Conservation (phyloP, 2,113 vertebrate genomes). For the Pseudopipra pipra region DNA sequence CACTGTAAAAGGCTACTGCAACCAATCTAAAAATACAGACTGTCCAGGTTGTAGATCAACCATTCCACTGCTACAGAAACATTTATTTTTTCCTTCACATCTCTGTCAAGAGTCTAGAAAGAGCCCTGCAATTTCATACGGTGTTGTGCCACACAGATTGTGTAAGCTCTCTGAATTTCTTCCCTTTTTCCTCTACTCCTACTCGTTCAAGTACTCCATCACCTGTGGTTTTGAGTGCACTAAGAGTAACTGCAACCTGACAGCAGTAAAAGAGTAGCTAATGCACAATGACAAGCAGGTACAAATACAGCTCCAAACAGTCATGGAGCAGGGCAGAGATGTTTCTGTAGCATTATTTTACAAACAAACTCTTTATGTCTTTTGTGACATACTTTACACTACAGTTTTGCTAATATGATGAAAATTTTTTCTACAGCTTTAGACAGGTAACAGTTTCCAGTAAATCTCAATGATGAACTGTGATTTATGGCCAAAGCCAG, state of each 20-base stretch:
- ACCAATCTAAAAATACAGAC: neutral
- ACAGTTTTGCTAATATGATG: neutral
- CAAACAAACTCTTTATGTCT: neutral
- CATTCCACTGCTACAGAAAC: neutral
- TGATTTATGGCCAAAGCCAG: neutral
- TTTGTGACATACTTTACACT: neutral
- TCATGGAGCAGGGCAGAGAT: neutral
- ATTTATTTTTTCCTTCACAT: neutral
- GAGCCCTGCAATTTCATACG: neutral
- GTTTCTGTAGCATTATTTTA: neutral
- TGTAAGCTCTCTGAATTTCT: neutral
- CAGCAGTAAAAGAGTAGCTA: neutral
- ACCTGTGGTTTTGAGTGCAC: neutral
- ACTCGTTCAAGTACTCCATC: neutral
- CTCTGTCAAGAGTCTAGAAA: neutral
- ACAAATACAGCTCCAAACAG: neutral
- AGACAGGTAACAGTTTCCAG: neutral
- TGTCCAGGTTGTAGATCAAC: neutral
- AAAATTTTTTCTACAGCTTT: neutral
- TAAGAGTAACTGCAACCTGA: neutral
- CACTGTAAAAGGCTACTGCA: neutral
- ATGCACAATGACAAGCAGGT: neutral
- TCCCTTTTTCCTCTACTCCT: neutral
- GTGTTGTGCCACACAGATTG: neutral
- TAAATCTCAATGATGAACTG: neutral